Evolutionary conservation across 2,113 vertebrate genomes (phyloP), one percentile per base, ranked within the genome.

Genomic region (Nansenia antarctica): DNA sequence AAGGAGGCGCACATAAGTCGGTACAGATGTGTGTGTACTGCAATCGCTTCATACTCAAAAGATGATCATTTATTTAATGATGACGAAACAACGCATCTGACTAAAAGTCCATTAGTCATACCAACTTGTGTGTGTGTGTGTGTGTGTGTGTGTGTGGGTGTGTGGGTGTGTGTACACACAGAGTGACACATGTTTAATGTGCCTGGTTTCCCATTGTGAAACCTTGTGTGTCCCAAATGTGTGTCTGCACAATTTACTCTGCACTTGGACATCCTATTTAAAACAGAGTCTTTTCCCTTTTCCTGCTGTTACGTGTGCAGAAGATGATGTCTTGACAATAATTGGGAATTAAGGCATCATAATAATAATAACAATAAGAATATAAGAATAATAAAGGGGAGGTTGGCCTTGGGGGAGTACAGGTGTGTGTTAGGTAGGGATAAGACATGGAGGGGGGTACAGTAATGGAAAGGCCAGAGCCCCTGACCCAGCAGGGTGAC

Each of bases 1-100:
- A 63, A 24, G 69, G n/a, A n/a, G 61, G 52, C 57, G 62, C 27
- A 1, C 29, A 58, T 53, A 66, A 68, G 39, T 54, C n/a, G 31
- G 14, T 39, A 18, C 54, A 45, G 24, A 26, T 26, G n/a, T 18
- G 52, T 27, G 54, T 27, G 35, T 12, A 34, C 35, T 27, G 72
- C 55, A 26, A 22, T 12, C 12, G 32, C 11, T 53, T 47, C 34
- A 59, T 30, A 52, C 34, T 22, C 64, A 18, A 31, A 31, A 42
- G 26, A 64, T 22, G 59, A 60, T n/a, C 7, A 45, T 42, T 6
- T 5, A 5, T 18, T 9, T 14, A 45, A 42, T 30, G 37, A 24
- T 42, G n/a, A n/a, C n/a, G n/a, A 26, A 37, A 9, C 1, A 45
- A 67, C 58, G 34, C 54, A 42, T 22, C 34, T 57, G 11, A 67